These are phyloP conservation scores for Polyergus mexicanus DNA, from an alignment of 1,140 invertebrate genomes.

Conservation along the genomic window DNA sequence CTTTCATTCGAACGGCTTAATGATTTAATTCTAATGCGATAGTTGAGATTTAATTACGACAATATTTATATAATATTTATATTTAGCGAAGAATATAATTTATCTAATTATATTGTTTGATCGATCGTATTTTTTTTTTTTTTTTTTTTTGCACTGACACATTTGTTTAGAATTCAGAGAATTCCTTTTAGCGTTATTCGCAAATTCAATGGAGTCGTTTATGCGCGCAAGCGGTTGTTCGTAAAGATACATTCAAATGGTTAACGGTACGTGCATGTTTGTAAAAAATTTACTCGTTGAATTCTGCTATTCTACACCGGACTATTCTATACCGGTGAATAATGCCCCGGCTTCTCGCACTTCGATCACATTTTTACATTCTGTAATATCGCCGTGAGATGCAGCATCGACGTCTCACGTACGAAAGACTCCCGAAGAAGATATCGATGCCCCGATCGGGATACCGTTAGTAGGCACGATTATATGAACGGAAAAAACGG, in stretches of 20 bases:
- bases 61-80: neutral
- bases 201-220: neutral
- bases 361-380: slow-evolving; percentile 6
- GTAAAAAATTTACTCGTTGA: slow-evolving; percentile 34
- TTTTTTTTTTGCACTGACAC: neutral
- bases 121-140: neutral
- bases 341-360: slow-evolving; percentile 5
- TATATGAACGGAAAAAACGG: slow-evolving; percentile 77
- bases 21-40: neutral
- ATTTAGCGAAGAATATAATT: neutral
- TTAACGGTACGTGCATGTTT: slow-evolving; percentile 49
- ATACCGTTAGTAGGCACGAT: slow-evolving; percentile 78
- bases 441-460: slow-evolving; percentile 56
- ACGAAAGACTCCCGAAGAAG: slow-evolving; percentile 40
- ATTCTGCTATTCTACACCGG: slow-evolving; percentile 34
- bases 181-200: neutral
- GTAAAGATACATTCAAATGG: slow-evolving; percentile 38
- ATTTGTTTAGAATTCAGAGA: neutral
- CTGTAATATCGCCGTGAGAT: neutral
- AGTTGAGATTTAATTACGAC: neutral
- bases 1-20: neutral
- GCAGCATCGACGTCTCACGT: slow-evolving; percentile 13
- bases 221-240: neutral
- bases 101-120: neutral
- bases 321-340: slow-evolving; percentile 37